These are phyloP conservation scores for Drosophila tripunctata DNA, from an alignment of 2,888 invertebrate species.

Conservation along the genomic window DNA sequence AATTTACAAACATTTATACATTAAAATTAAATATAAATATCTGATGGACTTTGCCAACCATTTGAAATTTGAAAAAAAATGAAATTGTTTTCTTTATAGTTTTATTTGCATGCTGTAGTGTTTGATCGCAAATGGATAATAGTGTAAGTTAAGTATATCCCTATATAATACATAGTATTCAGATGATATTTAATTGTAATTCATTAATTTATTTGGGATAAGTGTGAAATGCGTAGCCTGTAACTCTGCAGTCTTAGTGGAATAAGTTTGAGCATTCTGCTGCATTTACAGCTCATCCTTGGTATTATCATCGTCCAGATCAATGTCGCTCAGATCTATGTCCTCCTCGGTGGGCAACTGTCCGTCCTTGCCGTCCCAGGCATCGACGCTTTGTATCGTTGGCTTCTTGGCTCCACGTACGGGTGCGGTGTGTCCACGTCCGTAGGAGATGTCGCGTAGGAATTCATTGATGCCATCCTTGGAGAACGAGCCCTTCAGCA, in stretches of 20 bases:
- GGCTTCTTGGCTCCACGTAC: conserved; percentile 93
- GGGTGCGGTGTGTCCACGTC: conserved; percentile 95
- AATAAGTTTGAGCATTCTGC: neutral
- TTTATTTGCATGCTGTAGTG: conserved; percentile 38
- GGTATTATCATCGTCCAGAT: conserved; percentile 90
- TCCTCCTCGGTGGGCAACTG: conserved; percentile 92
- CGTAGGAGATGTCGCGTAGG: conserved; percentile 95
- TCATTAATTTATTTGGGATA: conserved; percentile 6
- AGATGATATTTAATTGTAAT: conserved; percentile 36
- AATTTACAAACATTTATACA: neutral
- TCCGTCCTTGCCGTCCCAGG: conserved; percentile 98
- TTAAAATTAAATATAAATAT: neutral
- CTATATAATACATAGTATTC: conserved; percentile 48
- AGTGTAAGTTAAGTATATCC: too few relatives aligned
- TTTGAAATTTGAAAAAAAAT: conserved; percentile 9
- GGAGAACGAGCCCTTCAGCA: conserved; percentile 96
- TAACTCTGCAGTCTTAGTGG: conserved; percentile 40
- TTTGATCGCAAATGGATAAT: conserved; percentile 33
- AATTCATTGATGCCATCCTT: conserved; percentile 98
- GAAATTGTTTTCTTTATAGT: conserved; percentile 24
- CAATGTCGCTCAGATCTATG: conserved; percentile 95
- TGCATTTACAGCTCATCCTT: conserved; percentile 80
- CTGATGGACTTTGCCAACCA: neutral
- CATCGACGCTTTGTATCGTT: conserved; percentile 87
- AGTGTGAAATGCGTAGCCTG: conserved; percentile 32